Evolutionary conservation across 1,140 invertebrate genomes (phyloP).

Genomic region (Mamestra configurata): DNA sequence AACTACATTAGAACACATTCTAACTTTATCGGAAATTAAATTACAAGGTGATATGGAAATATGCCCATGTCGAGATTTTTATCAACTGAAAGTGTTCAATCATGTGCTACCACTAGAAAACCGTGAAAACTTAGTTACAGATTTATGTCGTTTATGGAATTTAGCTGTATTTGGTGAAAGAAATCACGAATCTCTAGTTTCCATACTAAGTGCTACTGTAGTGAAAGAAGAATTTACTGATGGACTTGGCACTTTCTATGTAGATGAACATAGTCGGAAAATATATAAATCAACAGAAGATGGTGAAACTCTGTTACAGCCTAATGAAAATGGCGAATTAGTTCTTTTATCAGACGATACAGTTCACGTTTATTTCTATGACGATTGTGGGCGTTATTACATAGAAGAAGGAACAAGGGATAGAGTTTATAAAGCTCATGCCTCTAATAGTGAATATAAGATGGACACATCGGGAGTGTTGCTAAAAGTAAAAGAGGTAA

Average conservation of each 20-base stretch:
- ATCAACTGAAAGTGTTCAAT: slow-evolving; percentile 80
- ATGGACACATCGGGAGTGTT: slow-evolving; percentile 77
- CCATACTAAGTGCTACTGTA: slow-evolving; percentile 79
- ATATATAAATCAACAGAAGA: slow-evolving; percentile 77
- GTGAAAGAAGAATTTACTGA: slow-evolving; percentile 81
- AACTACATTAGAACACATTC: slow-evolving; percentile 69
- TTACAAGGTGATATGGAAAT: slow-evolving; percentile 59
- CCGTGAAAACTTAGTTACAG: slow-evolving; percentile 76
- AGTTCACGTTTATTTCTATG: slow-evolving; percentile 80
- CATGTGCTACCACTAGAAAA: slow-evolving; percentile 72
- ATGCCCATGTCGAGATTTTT: slow-evolving; percentile 80
- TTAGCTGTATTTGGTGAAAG: slow-evolving; percentile 76
- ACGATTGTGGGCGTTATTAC: slow-evolving; percentile 83
- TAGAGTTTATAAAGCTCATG: slow-evolving; percentile 80
- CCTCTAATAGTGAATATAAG: slow-evolving; percentile 80
- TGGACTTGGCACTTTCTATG: slow-evolving; percentile 76
- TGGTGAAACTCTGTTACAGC: slow-evolving; percentile 73
- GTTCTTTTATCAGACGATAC: slow-evolving; percentile 77
- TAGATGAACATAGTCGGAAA: slow-evolving; percentile 81
- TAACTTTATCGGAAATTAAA: slow-evolving; percentile 61
- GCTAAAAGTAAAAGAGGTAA: slow-evolving; percentile 77
- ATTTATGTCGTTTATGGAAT: slow-evolving; percentile 81
- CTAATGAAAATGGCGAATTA: slow-evolving; percentile 77
- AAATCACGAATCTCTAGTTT: slow-evolving; percentile 81
- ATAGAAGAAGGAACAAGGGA: slow-evolving; percentile 73